Conservation (phyloP, 2,113 vertebrate species). For the Ictalurus furcatus region DNA sequence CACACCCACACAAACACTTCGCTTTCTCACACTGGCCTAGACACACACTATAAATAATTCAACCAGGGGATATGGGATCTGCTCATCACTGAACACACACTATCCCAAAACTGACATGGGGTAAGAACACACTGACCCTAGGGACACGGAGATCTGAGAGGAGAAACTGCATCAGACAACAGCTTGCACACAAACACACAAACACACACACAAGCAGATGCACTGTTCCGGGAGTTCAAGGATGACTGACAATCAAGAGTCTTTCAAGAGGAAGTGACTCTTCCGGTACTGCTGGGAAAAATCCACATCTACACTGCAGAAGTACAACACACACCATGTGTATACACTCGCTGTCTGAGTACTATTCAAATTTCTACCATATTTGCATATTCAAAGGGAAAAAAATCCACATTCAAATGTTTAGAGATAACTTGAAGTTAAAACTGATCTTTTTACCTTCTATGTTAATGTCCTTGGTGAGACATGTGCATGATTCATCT, state of each 20-base stretch:
- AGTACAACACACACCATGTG: not conserved
- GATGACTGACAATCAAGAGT: constrained; percentile 16
- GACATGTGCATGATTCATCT: not conserved
- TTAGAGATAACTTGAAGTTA: not conserved
- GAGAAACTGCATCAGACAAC: not conserved
- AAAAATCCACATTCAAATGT: not conserved
- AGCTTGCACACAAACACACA: not conserved
- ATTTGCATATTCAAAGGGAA: constrained; percentile 5
- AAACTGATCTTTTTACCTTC: not conserved
- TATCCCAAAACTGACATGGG: not conserved
- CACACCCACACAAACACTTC: not conserved
- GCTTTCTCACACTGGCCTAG: constrained; percentile 38
- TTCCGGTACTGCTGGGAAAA: not conserved
- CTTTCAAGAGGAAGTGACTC: not conserved
- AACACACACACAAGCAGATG: not conserved
- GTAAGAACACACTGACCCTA: not conserved
- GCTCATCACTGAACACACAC: constrained; percentile 5
- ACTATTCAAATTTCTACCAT: not conserved
- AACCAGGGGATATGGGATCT: constrained; percentile 41
- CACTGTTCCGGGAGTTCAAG: not conserved
- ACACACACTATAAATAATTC: constrained; percentile 52
- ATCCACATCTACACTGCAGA: not conserved
- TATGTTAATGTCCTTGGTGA: not conserved
- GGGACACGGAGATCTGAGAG: not conserved
- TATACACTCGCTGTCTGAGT: not conserved